Percentiles rank a stretch among this genome's conserved stretches.
phyloP scores from a whole-genome alignment of 2,888 invertebrate genomes.

The Caprella mutica region DNA sequence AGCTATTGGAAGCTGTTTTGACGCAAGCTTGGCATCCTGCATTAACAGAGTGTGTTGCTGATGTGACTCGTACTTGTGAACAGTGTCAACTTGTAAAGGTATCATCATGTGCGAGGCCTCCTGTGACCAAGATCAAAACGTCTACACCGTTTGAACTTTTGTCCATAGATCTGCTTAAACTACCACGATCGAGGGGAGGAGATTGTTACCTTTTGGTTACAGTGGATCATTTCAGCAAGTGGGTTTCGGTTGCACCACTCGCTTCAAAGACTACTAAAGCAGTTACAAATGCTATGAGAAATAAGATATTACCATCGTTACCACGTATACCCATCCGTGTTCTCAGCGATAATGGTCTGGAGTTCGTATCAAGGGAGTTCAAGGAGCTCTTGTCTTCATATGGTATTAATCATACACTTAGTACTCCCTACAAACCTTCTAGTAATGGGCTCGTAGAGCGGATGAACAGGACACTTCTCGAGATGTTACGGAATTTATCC shows the following conservation, averaged over 20 bases:
- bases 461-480: neutral
- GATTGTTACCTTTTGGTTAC: neutral
- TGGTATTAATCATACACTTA: neutral
- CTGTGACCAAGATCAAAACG: neutral
- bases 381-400: neutral
- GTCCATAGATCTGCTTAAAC: neutral
- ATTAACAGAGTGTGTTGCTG: neutral
- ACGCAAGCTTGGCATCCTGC: neutral
- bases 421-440: neutral
- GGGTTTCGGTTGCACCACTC: neutral
- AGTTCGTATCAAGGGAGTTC: neutral
- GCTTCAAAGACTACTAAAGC: neutral
- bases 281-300: neutral
- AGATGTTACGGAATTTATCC: neutral
- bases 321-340: neutral
- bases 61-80: neutral
- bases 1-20: too few species aligned
- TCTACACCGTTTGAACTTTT: neutral
- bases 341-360: neutral
- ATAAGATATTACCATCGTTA: neutral
- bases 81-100: neutral
- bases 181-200: neutral
- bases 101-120: neutral
- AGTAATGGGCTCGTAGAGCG: neutral
- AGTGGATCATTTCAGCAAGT: neutral